Evolutionary conservation across 2,888 invertebrate species (phyloP).

Genomic region (Drosophila diplacantha): DNA sequence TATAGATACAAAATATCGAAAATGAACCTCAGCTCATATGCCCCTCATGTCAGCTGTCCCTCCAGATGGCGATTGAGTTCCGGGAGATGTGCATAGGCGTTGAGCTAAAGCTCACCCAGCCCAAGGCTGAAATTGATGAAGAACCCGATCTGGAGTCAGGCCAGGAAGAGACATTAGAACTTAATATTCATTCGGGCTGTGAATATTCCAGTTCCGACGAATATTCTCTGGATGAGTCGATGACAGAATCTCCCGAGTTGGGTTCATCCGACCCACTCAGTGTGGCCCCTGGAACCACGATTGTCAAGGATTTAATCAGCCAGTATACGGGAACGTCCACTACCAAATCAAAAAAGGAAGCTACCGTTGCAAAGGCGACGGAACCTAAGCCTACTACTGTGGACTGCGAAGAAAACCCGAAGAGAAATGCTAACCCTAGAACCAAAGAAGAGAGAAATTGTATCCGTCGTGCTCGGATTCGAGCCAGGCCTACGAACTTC

Average conservation of each 20-base stretch:
- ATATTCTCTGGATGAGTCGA: neutral
- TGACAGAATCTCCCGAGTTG: neutral
- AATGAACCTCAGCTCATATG: slow-evolving; percentile 38
- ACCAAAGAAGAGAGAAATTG: slow-evolving; percentile 51
- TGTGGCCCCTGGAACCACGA: slow-evolving; percentile 46
- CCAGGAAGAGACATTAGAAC: neutral
- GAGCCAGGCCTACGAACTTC: slow-evolving; percentile 46
- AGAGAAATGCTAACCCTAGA: slow-evolving; percentile 7
- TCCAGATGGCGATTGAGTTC: slow-evolving; percentile 50
- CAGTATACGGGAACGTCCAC: slow-evolving; percentile 41
- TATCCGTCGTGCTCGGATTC: slow-evolving; percentile 54
- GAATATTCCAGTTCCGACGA: slow-evolving; percentile 5
- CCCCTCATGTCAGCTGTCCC: slow-evolving; percentile 19
- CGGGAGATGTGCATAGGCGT: slow-evolving; percentile 51
- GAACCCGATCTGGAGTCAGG: neutral
- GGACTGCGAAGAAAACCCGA: neutral
- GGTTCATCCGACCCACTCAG: slow-evolving; percentile 43
- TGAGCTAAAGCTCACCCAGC: slow-evolving; percentile 36
- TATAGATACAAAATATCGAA: slow-evolving; percentile 38
- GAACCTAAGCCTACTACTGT: neutral
- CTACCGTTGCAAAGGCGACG: slow-evolving; percentile 1
- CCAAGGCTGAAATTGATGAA: neutral
- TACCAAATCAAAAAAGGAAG: slow-evolving; percentile 4
- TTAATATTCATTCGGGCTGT: neutral
- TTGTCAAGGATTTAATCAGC: slow-evolving; percentile 53